Conservation (phyloP, 2,113 vertebrate species). For the Pipa parva region DNA sequence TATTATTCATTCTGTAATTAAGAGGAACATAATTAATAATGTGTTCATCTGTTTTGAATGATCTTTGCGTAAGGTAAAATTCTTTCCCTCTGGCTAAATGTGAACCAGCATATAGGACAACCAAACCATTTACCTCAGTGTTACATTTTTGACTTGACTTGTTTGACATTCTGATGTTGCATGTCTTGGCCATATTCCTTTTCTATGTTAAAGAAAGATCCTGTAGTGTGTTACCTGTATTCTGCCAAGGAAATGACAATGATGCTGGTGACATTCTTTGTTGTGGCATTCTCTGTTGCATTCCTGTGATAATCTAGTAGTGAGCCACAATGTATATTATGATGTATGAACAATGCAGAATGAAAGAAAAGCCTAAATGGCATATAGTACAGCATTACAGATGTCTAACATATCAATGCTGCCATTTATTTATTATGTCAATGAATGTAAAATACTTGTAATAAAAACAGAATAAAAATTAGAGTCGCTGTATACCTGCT, state of each 20-base stretch:
- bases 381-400: constrained; percentile 20
- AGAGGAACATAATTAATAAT: constrained; percentile 50
- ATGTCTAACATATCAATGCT: constrained; percentile 26
- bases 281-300: constrained; percentile 20
- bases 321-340: constrained; percentile 18
- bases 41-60: constrained; percentile 68
- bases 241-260: constrained; percentile 34
- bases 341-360: constrained; percentile 18
- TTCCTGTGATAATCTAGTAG: constrained; percentile 6
- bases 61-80: constrained; percentile 38
- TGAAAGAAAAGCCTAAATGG: constrained; percentile 4
- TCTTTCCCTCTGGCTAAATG: constrained; percentile 52
- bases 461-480: constrained; percentile 26
- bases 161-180: constrained; percentile 27
- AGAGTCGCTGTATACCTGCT: constrained; percentile 16
- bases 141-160: constrained; percentile 34
- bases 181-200: constrained; percentile 36
- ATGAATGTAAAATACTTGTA: constrained; percentile 38
- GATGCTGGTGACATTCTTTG: constrained; percentile 33
- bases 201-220: constrained; percentile 16
- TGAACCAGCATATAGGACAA: constrained; percentile 16
- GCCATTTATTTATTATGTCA: constrained; percentile 31
- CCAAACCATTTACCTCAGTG: constrained; percentile 44
- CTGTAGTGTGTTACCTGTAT: constrained; percentile 26
- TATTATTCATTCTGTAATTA: constrained; percentile 38